These are phyloP conservation scores for Xestia c-nigrum DNA, from an alignment of 2,888 invertebrate genomes.

Conservation along the genomic window DNA sequence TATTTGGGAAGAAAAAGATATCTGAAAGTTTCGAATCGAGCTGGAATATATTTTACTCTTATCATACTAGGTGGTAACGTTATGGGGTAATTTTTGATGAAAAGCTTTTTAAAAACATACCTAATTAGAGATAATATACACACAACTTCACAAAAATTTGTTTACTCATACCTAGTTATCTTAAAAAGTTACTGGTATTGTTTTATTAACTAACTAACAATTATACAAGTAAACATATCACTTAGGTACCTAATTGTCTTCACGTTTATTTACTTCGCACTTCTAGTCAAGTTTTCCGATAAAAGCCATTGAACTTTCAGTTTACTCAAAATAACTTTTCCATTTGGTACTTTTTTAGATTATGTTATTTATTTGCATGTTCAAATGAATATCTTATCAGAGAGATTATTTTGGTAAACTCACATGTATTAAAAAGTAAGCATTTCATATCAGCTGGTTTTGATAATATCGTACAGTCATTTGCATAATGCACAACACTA, in stretches of 20 bases:
- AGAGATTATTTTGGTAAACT: slow-evolving; percentile 34
- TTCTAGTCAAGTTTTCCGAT: slow-evolving; percentile 37
- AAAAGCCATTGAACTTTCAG: slow-evolving; percentile 43
- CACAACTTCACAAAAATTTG: not conserved
- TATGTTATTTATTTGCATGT: slow-evolving; percentile 18
- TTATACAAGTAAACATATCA: not conserved
- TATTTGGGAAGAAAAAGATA: not conserved
- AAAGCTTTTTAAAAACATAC: not conserved
- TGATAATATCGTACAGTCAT: slow-evolving; percentile 11
- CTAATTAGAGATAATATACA: not conserved
- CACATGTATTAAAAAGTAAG: slow-evolving; percentile 14
- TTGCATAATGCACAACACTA: not conserved
- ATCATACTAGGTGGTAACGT: not conserved
- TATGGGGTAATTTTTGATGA: not conserved
- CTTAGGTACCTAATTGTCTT: slow-evolving; percentile 12
- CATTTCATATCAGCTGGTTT: slow-evolving; percentile 30
- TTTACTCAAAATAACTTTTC: slow-evolving; percentile 21
- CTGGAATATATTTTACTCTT: not conserved
- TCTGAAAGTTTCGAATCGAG: not conserved
- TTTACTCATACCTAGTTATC: not conserved
- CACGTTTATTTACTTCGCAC: slow-evolving; percentile 24
- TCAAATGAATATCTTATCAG: slow-evolving; percentile 42
- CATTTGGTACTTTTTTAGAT: slow-evolving; percentile 33
- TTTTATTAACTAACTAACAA: slow-evolving; percentile 7
- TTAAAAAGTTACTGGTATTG: not conserved